These are phyloP conservation scores for Euura lappo DNA, from an alignment of 1,140 invertebrate genomes.

Conservation along the genomic window DNA sequence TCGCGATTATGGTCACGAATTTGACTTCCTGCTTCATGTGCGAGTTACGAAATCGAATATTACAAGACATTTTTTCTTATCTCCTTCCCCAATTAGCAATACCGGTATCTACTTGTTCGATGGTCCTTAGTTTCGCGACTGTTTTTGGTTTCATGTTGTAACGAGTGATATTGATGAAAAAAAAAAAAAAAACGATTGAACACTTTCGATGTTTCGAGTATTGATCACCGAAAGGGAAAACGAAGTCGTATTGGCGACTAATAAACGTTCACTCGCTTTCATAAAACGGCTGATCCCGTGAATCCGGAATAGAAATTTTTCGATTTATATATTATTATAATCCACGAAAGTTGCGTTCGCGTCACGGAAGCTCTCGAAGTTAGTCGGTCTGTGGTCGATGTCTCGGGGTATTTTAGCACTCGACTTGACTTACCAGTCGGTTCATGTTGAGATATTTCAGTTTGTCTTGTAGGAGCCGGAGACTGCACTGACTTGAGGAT, in stretches of 20 bases:
- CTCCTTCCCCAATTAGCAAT: too few relatives aligned
- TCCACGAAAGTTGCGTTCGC: not conserved
- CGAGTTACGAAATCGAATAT: not conserved
- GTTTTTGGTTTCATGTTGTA: too few relatives aligned
- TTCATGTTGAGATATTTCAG: slow-evolving; percentile 2
- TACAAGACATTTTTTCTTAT: too few relatives aligned
- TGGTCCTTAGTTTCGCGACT: too few relatives aligned
- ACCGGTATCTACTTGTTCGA: too few relatives aligned
- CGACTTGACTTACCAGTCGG: slow-evolving; percentile 9
- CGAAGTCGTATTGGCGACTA: not conserved
- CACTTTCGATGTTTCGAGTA: too few relatives aligned
- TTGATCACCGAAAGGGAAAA: not conserved
- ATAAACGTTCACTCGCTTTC: not conserved
- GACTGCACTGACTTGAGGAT: slow-evolving; percentile 34
- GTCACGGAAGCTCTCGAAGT: not conserved
- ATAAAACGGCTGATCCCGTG: not conserved
- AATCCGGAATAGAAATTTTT: slow-evolving; percentile 2
- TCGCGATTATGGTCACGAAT: not conserved
- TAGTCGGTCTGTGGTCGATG: not conserved
- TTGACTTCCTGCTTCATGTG: not conserved
- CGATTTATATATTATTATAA: slow-evolving; percentile 4
- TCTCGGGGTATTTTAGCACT: not conserved
- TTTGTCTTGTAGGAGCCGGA: slow-evolving; percentile 20
- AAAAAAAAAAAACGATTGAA: not conserved
- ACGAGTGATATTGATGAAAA: too few relatives aligned